Conservation (phyloP, 1,140 invertebrate species). For the Brachionus rubens region DNA sequence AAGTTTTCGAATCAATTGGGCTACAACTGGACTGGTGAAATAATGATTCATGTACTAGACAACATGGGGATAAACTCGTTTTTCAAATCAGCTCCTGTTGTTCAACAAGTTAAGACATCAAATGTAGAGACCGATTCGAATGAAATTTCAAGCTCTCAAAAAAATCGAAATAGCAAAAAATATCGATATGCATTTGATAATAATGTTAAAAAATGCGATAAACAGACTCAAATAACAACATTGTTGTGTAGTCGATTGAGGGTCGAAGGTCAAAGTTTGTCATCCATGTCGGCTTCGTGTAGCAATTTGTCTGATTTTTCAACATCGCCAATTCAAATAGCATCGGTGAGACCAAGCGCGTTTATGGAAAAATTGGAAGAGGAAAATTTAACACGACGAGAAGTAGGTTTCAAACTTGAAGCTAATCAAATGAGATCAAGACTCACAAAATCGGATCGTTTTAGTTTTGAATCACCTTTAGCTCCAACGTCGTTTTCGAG, state of each 20-base stretch:
- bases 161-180: slow-evolving; percentile 23
- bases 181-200: neutral
- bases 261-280: neutral
- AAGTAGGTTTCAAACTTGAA: neutral
- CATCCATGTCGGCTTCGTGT: slow-evolving; percentile 21
- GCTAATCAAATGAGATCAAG: neutral
- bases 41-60: neutral
- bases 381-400: neutral
- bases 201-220: slow-evolving; percentile 22
- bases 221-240: slow-evolving; percentile 39
- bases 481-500: slow-evolving; percentile 1
- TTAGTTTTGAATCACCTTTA: slow-evolving; percentile 17
- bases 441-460: slow-evolving; percentile 7
- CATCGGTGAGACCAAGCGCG: neutral
- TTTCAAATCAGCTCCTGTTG: too few species aligned
- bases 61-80: slow-evolving; percentile 3
- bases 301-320: slow-evolving; percentile 32
- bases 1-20: slow-evolving; percentile 31
- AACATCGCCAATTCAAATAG: neutral
- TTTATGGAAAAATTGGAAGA: neutral
- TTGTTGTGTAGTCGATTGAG: neutral
- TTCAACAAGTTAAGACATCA: too few species aligned
- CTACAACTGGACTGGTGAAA: neutral
- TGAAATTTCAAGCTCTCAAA: too few species aligned
- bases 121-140: too few species aligned